These are phyloP conservation scores for Eupithecia centaureata DNA, from an alignment of 2,888 invertebrate genomes.

Conservation along the genomic window DNA sequence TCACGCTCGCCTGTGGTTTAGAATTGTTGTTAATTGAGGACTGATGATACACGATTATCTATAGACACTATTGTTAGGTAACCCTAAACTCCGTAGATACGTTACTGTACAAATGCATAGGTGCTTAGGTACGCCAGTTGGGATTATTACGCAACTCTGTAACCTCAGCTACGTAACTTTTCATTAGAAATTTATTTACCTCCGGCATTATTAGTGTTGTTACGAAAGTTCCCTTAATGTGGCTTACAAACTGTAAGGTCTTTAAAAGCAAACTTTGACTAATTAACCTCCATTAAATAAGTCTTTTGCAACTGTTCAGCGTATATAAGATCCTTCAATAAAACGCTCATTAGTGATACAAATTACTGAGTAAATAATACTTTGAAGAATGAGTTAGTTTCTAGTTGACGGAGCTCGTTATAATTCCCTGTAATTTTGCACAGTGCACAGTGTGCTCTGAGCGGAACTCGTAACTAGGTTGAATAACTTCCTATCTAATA, in stretches of 20 bases:
- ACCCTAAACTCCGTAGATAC: background rate
- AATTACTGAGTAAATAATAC: constrained; percentile 6
- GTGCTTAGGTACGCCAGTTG: constrained; percentile 28
- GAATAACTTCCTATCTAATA: constrained; percentile 32
- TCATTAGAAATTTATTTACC: constrained; percentile 53
- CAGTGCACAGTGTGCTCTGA: constrained; percentile 19
- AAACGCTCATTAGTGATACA: constrained; percentile 18
- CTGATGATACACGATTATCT: background rate
- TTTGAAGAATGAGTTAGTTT: constrained; percentile 4
- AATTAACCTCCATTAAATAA: constrained; percentile 48
- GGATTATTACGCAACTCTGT: constrained; percentile 53
- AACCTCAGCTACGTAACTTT: constrained; percentile 49
- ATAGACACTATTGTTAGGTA: background rate
- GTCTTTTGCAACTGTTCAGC: constrained; percentile 30
- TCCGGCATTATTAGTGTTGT: constrained; percentile 52
- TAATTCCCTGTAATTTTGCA: constrained; percentile 20
- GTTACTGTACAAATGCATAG: background rate
- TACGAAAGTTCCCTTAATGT: constrained; percentile 48
- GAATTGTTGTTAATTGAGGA: background rate
- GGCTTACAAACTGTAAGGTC: constrained; percentile 47
- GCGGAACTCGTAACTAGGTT: constrained; percentile 27
- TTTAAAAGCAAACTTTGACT: constrained; percentile 45
- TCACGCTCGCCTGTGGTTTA: background rate
- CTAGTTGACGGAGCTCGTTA: constrained; percentile 16
- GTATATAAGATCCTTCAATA: constrained; percentile 28